Conservation (phyloP, 92 coral and sea anemone species). For the Hydrozoanthus gracilis region DNA sequence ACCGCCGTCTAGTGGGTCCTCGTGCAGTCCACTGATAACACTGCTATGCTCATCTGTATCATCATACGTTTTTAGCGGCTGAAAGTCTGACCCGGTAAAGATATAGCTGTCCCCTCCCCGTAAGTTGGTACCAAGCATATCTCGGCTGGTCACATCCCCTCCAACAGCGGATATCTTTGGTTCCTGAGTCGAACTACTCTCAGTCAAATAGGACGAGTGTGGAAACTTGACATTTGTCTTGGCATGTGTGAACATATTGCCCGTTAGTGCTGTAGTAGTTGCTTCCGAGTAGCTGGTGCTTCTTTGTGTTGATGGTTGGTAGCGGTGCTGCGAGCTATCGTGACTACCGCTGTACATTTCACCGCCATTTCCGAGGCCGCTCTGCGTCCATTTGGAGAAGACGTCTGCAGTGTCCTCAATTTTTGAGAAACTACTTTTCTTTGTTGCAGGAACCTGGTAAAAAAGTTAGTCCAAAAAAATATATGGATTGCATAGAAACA, state of each 20-base stretch:
- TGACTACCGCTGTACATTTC: neutral
- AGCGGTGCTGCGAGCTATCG: constrained; percentile 12
- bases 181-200: neutral
- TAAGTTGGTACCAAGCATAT: neutral
- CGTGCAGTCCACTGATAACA: constrained; percentile 67
- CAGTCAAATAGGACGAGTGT: neutral
- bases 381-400: constrained; percentile 9
- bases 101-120: constrained; percentile 23
- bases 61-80: constrained; percentile 57
- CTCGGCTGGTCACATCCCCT: neutral
- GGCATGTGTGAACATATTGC: constrained; percentile 1
- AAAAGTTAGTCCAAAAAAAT: neutral
- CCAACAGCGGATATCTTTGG: neutral
- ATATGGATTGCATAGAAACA: too few relatives aligned
- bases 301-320: constrained; percentile 4
- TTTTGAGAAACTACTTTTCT: neutral
- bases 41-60: constrained; percentile 64
- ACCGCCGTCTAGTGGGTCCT: constrained; percentile 39
- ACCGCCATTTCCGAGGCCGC: neutral
- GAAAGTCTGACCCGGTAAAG: constrained; percentile 56
- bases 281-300: constrained; percentile 3
- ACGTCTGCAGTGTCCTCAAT: constrained; percentile 4
- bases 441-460: constrained; percentile 25
- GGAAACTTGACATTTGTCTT: neutral
- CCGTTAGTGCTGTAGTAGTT: neutral